Percentiles rank a stretch among this genome's conserved stretches.
These are phyloP conservation scores for Macrocentrus cingulum DNA, from an alignment of 1,140 invertebrate species.

Conservation along the genomic window DNA sequence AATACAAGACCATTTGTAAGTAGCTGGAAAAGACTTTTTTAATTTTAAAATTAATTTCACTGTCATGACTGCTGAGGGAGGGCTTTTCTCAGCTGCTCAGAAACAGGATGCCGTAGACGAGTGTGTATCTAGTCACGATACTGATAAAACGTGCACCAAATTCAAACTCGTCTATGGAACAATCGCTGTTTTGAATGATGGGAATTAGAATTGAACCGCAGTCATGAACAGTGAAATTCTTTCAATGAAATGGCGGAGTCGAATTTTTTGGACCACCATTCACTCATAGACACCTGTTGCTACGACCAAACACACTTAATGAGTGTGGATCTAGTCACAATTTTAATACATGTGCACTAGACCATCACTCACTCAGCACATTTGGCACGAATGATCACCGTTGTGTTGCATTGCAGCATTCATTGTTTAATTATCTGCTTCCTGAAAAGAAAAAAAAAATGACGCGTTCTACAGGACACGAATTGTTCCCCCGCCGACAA, in stretches of 20 bases:
- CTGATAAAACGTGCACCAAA: conserved; percentile 69
- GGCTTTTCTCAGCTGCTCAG: conserved; percentile 24
- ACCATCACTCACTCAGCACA: conserved; percentile 69
- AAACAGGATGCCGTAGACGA: conserved; percentile 71
- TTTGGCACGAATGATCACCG: conserved; percentile 28
- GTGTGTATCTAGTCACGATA: conserved; percentile 83
- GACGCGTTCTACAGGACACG: conserved; percentile 3
- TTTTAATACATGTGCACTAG: conserved; percentile 66
- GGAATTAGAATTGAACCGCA: background rate
- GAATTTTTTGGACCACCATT: background rate
- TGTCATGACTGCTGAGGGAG: background rate
- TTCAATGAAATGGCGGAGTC: background rate
- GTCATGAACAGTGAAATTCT: conserved; percentile 2
- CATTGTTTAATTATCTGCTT: conserved; percentile 18
- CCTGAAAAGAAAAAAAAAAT: conserved; percentile 10
- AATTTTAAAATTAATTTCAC: background rate
- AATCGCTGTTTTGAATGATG: conserved; percentile 37
- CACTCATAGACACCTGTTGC: background rate
- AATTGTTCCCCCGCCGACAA: too few species aligned
- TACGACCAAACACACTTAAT: conserved; percentile 63
- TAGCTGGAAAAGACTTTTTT: conserved; percentile 6
- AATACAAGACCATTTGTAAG: conserved; percentile 9
- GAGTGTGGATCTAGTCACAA: conserved; percentile 89
- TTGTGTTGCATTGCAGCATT: conserved; percentile 11
- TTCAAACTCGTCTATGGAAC: conserved; percentile 74